Percentiles rank a stretch among this genome's conserved stretches.
Evolutionary conservation across 2,888 invertebrate species (phyloP).

Genomic region (Mayetiola destructor): DNA sequence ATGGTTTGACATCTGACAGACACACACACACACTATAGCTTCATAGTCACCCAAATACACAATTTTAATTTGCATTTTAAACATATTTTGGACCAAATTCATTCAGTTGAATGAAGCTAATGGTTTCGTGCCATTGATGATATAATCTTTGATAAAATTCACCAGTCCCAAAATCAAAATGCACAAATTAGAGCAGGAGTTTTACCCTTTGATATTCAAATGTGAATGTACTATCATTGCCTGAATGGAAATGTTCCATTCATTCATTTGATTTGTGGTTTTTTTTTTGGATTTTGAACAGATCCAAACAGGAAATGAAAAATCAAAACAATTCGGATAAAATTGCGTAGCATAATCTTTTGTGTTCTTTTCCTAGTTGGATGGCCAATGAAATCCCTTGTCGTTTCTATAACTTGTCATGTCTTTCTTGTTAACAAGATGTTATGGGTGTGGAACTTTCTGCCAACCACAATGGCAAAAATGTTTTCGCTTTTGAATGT

Average conservation of each 20-base stretch:
- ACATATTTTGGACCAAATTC: not conserved
- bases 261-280: not conserved
- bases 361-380: not conserved
- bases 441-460: too few relatives aligned
- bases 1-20: too few relatives aligned
- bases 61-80: constrained; percentile 7
- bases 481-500: not conserved
- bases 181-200: not conserved
- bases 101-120: not conserved
- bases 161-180: not conserved
- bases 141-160: not conserved
- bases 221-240: not conserved
- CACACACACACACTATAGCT: too few relatives aligned
- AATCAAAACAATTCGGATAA: not conserved
- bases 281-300: not conserved
- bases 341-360: not conserved
- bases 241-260: not conserved
- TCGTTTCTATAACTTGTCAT: too few relatives aligned
- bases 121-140: too few relatives aligned
- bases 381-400: too few relatives aligned
- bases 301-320: too few relatives aligned
- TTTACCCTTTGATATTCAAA: constrained; percentile 3
- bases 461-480: too few relatives aligned
- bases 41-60: too few relatives aligned
- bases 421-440: too few relatives aligned